Percentiles rank a stretch among this genome's conserved stretches.
Evolutionary conservation across 1,140 invertebrate genomes (phyloP).

Genomic region (Drosophila bipectinata): DNA sequence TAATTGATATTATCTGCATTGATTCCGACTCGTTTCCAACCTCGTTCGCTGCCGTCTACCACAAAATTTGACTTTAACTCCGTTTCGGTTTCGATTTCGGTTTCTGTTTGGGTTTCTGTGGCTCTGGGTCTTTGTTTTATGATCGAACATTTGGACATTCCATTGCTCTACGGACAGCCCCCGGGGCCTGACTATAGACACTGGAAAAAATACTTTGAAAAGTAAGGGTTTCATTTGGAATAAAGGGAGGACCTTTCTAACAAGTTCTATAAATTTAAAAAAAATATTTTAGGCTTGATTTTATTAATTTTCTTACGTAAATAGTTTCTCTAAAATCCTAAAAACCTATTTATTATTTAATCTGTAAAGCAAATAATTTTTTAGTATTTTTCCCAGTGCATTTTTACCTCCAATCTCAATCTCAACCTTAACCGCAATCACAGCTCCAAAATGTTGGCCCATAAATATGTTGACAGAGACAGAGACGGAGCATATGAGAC

Average conservation of each 20-base stretch:
- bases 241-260: no score
- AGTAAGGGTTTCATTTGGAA: no score
- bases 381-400: not conserved
- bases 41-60: conserved; percentile 22
- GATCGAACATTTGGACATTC: conserved; percentile 52
- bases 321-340: not conserved
- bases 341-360: no score
- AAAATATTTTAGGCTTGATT: no score
- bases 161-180: conserved; percentile 31
- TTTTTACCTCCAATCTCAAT: conserved; percentile 8
- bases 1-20: conserved; percentile 82
- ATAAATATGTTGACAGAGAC: conserved; percentile 51
- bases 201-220: not conserved
- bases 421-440: conserved; percentile 27
- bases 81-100: conserved; percentile 20
- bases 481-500: conserved; percentile 1
- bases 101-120: conserved; percentile 26
- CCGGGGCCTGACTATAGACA: not conserved
- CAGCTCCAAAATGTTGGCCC: conserved; percentile 31
- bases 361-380: not conserved
- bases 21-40: conserved; percentile 64
- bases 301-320: not conserved
- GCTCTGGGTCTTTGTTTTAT: conserved; percentile 46
- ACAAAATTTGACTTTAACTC: conserved; percentile 23
- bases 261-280: no score